Evolutionary conservation across 2,113 vertebrate genomes (phyloP).

Genomic region (Eclectus roratus): DNA sequence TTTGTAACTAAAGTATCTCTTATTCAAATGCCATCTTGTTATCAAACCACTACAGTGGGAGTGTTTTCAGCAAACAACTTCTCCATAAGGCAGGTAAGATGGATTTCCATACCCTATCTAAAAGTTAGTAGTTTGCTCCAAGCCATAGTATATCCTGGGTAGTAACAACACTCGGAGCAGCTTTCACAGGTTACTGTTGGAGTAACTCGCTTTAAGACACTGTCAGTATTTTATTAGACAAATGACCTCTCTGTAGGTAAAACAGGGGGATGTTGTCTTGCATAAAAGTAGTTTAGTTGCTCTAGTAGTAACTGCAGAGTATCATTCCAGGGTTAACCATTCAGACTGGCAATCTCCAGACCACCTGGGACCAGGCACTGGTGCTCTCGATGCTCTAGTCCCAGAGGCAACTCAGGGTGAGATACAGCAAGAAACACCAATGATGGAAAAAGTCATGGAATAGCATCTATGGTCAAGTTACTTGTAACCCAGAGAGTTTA

Average conservation of each 20-base stretch:
- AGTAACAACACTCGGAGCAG: background rate
- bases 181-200: background rate
- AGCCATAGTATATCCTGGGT: rapidly evolving
- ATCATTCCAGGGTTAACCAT: background rate
- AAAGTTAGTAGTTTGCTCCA: background rate
- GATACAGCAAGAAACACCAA: background rate
- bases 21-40: background rate
- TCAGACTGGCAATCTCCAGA: background rate
- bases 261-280: background rate
- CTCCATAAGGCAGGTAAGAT: background rate
- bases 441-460: no score
- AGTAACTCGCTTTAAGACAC: background rate
- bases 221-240: background rate
- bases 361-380: background rate
- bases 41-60: no score
- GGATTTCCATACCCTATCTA: background rate
- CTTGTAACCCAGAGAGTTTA: background rate
- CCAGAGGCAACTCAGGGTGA: no score
- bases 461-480: background rate
- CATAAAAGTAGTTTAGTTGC: background rate
- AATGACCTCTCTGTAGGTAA: background rate
- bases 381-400: background rate
- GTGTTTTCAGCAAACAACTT: background rate
- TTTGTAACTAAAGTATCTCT: background rate
- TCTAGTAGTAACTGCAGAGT: background rate